Evolutionary conservation across 2,888 invertebrate genomes (phyloP), one percentile per base, ranked within the genome.

Genomic region (Neoaliturus tenellus): DNA sequence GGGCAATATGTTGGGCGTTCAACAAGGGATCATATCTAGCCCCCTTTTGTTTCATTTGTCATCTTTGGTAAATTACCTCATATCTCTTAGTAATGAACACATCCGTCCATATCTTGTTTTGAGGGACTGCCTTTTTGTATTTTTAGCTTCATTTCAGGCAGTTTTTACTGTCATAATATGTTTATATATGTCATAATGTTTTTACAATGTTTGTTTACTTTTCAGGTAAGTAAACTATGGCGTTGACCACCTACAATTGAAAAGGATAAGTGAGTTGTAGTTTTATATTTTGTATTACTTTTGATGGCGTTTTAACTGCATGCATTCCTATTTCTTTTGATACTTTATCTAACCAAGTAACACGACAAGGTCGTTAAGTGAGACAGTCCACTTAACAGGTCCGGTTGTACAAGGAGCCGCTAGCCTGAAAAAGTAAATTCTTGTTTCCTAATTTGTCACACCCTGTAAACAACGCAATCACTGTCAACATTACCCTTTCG

Each of bases 1-100:
- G 25, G 48, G 75, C 75, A 75, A 75, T 75, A 75, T 75, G 75
- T 75, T 33, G 44, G 48, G 75, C 48, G 48, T 75, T 48, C 48
- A 75, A 44, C 48, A 75, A 48, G 48, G 48, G 75, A 44, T 48
- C 67, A 67, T 67, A 31, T 33, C n/a, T 17, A 67, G 31, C 31
- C 75, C 28, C 31, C 75, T 39, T 41, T 25, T 39, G 6, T 39
- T 39, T 71, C 75, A 75, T 75, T 48, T 48, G 75, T 75, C 75
- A 75, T 75, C 75, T 75, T 75, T 48, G 25, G 48, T 48, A 48
- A 48, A 75, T 75, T 25, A 75, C 44, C 75, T 75, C 48, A 28
- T 10, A 20, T 33, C 31, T 25, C 12, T 10, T n/a, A 17, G 31
- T 31, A 75, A 75, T 75, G 75, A 75, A 48, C 5, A 14, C 75